These are phyloP conservation scores for Sebastes fasciatus DNA, from an alignment of 2,113 vertebrate genomes.

Conservation along the genomic window DNA sequence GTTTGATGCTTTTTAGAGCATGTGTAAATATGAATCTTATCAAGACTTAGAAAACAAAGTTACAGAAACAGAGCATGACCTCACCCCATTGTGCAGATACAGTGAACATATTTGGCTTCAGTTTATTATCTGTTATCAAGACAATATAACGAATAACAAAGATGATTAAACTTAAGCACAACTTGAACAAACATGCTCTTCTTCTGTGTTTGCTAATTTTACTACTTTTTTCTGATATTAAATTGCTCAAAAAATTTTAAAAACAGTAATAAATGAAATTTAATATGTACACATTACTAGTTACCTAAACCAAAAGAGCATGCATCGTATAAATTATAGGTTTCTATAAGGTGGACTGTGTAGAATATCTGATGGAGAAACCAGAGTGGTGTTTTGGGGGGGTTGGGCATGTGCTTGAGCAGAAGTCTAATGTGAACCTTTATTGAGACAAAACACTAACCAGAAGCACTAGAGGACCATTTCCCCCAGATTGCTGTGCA, in stretches of 20 bases:
- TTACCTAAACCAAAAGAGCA: neutral
- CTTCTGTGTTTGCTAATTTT: neutral
- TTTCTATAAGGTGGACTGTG: slow-evolving; percentile 14
- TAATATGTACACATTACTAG: neutral
- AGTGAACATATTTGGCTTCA: neutral
- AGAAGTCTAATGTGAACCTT: slow-evolving; percentile 40
- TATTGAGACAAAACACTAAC: slow-evolving; percentile 70
- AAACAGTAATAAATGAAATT: neutral
- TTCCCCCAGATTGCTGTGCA: slow-evolving; percentile 53
- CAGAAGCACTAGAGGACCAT: slow-evolving; percentile 53
- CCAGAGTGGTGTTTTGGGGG: slow-evolving; percentile 3
- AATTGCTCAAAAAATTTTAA: neutral
- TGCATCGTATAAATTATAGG: neutral
- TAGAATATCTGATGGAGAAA: slow-evolving; percentile 10
- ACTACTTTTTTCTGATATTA: too few relatives aligned
- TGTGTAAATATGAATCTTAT: neutral
- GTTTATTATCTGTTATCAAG: neutral
- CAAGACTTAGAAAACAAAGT: slow-evolving; percentile 21
- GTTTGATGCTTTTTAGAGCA: neutral
- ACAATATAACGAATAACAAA: neutral
- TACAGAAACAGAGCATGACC: neutral
- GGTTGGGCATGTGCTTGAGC: slow-evolving; percentile 12
- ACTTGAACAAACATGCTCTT: neutral
- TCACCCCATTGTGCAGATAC: neutral
- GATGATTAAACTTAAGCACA: neutral